These are phyloP conservation scores for Panagrolaimus sp. DNA, from an alignment of 1,140 invertebrate genomes.

Conservation along the genomic window DNA sequence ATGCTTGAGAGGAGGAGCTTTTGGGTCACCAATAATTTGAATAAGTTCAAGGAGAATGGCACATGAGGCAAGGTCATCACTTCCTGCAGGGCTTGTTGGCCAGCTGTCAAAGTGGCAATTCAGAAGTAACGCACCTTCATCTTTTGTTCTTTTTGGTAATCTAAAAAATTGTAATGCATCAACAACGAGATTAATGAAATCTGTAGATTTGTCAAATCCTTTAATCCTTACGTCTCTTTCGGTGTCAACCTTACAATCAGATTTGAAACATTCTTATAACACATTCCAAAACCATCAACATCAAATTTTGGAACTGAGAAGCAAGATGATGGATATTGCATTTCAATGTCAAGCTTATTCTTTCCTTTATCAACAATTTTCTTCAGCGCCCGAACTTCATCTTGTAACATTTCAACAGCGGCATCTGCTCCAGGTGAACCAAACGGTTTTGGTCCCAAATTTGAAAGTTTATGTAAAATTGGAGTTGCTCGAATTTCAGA, in stretches of 20 bases:
- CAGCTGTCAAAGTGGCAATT: conserved; percentile 89
- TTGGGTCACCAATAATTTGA: conserved; percentile 66
- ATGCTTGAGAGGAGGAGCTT: conserved; percentile 64
- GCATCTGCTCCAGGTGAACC: conserved; percentile 29
- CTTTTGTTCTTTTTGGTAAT: no score
- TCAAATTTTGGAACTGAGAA: conserved; percentile 71
- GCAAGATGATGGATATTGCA: conserved; percentile 71
- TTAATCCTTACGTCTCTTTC: no score
- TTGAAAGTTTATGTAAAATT: background rate
- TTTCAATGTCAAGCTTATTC: conserved; percentile 61
- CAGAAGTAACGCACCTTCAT: conserved; percentile 66
- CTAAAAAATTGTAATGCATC: no score
- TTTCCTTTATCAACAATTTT: conserved; percentile 13
- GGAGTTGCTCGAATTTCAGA: background rate
- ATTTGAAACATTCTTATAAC: conserved; percentile 65
- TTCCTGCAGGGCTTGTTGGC: conserved; percentile 68
- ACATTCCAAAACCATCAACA: conserved; percentile 65
- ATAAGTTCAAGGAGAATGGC: conserved; percentile 81
- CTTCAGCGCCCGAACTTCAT: conserved; percentile 31
- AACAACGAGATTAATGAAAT: no score
- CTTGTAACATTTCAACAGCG: conserved; percentile 28
- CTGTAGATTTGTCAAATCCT: no score
- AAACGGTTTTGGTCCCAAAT: conserved; percentile 27
- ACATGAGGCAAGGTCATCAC: conserved; percentile 65
- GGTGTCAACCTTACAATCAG: conserved; percentile 67